phyloP scores from a whole-genome alignment of 2,113 vertebrate genomes.

The Rhea americana region DNA sequence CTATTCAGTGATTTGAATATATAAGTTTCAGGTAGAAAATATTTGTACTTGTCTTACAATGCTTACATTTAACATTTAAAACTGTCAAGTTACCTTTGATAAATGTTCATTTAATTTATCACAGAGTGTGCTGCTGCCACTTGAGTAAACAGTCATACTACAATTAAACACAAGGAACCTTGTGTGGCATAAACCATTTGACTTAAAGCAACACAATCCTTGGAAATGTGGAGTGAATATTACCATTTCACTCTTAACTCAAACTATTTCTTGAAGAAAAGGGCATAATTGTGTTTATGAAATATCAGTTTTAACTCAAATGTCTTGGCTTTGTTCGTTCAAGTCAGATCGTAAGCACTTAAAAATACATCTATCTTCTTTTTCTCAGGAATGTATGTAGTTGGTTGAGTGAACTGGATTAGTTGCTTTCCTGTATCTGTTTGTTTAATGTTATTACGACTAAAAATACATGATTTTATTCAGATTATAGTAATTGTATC shows the following conservation, averaged over 20 bases:
- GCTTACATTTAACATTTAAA: constrained; percentile 28
- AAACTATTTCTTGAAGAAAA: constrained; percentile 11
- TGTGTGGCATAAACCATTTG: neutral
- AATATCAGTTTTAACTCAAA: neutral
- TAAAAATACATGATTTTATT: neutral
- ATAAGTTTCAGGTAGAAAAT: constrained; percentile 36
- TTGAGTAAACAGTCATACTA: constrained; percentile 34
- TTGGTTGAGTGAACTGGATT: neutral
- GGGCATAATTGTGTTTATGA: neutral
- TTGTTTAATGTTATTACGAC: neutral
- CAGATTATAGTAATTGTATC: neutral
- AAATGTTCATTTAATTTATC: constrained; percentile 46
- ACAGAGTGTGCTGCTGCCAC: constrained; percentile 8
- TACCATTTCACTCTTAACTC: neutral
- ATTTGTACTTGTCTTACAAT: constrained; percentile 52
- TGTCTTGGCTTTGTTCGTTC: neutral
- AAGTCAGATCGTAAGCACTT: neutral
- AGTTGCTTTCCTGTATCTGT: neutral
- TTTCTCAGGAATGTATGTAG: neutral
- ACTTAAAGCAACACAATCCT: constrained; percentile 1
- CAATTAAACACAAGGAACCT: constrained; percentile 26
- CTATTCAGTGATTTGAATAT: constrained; percentile 12
- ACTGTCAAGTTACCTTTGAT: constrained; percentile 27
- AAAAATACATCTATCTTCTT: neutral
- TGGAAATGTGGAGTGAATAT: neutral